Conservation (phyloP, 2,797 vertebrate genomes). For the Mormyrops boulengeri region DNA sequence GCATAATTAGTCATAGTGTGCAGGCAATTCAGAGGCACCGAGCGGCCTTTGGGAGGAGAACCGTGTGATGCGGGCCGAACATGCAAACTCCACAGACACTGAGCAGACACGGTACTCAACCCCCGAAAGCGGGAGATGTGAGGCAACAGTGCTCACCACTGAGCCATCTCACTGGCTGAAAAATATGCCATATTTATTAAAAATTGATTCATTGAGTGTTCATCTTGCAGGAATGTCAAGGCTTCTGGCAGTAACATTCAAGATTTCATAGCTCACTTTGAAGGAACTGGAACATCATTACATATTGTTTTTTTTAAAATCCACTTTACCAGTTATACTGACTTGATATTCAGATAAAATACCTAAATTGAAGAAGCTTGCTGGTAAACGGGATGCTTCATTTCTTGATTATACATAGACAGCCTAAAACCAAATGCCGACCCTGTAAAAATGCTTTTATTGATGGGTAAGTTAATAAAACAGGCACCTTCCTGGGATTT, state of each 20-base stretch:
- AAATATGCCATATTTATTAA: neutral
- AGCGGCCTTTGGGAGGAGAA: neutral
- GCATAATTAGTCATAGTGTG: neutral
- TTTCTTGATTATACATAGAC: neutral
- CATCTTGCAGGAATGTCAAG: neutral
- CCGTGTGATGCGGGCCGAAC: neutral
- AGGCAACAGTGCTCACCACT: neutral
- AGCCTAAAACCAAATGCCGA: neutral
- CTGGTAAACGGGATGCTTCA: neutral
- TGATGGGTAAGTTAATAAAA: neutral
- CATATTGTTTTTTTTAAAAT: neutral
- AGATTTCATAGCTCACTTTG: conserved; percentile 23
- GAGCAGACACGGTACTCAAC: neutral
- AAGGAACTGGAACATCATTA: neutral
- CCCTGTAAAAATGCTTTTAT: neutral
- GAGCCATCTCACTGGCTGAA: neutral
- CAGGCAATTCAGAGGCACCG: neutral
- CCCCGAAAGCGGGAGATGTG: neutral
- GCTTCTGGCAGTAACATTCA: neutral
- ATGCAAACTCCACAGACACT: neutral
- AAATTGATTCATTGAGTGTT: neutral
- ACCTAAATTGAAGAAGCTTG: neutral
- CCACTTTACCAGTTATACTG: neutral
- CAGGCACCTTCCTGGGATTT: neutral
- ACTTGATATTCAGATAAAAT: neutral